These are phyloP conservation scores for Atractosteus spatula DNA, from an alignment of 2,113 vertebrate species.

Conservation along the genomic window DNA sequence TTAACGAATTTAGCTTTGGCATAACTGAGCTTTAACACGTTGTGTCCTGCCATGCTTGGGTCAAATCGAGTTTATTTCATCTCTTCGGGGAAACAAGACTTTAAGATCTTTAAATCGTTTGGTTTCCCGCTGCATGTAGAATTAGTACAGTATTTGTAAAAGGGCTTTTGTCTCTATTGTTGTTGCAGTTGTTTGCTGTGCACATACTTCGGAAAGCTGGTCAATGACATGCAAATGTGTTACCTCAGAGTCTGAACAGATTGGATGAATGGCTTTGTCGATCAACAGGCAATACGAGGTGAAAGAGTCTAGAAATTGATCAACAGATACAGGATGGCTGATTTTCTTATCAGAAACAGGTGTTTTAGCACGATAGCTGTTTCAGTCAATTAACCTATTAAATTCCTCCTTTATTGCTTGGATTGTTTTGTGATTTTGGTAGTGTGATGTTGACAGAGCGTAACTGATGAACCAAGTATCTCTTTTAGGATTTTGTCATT, in stretches of 20 bases:
- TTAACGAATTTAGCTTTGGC: too few relatives aligned
- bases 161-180: constrained; percentile 15
- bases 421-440: constrained; percentile 39
- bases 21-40: too few relatives aligned
- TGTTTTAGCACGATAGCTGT: constrained; percentile 65
- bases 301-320: constrained; percentile 37
- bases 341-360: constrained; percentile 57
- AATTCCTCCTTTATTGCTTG: constrained; percentile 55
- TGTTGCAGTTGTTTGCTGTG: constrained; percentile 3
- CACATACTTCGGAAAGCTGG: background rate
- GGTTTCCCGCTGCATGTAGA: constrained; percentile 9
- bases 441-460: background rate
- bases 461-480: constrained; percentile 19
- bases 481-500: background rate
- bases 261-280: constrained; percentile 33
- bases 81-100: background rate
- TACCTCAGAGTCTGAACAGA: constrained; percentile 20
- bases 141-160: constrained; percentile 16
- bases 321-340: constrained; percentile 34
- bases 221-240: constrained; percentile 13
- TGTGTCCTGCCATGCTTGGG: background rate
- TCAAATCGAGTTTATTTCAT: background rate
- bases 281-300: constrained; percentile 42
- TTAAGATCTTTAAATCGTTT: background rate
- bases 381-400: constrained; percentile 70